A percentile compares a stretch with the other conserved stretches of the same genome.
These are phyloP conservation scores for Amazona guildingii DNA, from an alignment of 2,113 vertebrate genomes.

Conservation along the genomic window DNA sequence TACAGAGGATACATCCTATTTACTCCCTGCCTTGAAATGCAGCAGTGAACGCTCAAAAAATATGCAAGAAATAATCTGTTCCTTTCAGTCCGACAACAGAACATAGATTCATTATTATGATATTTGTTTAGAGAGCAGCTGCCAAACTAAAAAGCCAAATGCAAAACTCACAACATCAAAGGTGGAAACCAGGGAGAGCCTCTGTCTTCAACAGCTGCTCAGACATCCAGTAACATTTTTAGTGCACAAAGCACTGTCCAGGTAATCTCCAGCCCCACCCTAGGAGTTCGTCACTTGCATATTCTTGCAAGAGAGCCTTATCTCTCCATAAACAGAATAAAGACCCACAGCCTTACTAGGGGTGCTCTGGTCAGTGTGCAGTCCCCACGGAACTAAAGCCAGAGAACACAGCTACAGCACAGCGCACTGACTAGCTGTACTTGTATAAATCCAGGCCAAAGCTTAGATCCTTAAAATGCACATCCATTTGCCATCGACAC, in stretches of 20 bases:
- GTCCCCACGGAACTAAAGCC: neutral
- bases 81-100: neutral
- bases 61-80: neutral
- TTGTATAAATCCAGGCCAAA: neutral
- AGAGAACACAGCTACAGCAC: neutral
- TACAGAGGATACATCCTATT: neutral
- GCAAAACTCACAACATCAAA: neutral
- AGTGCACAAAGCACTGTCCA: neutral
- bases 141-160: neutral
- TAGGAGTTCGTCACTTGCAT: neutral
- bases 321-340: neutral
- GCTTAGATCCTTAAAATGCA: neutral
- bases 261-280: neutral
- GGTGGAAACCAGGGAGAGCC: neutral
- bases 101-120: neutral
- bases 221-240: neutral
- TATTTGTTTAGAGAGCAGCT: neutral
- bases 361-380: neutral
- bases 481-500: fast-evolving
- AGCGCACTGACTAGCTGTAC: neutral
- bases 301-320: neutral
- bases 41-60: neutral
- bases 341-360: neutral
- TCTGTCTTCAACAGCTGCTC: neutral
- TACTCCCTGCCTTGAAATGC: neutral